A percentile compares a stretch with the other conserved stretches of the same genome.
Conservation (phyloP, 2,113 vertebrate species). For the Dipodomys spectabilis region DNA sequence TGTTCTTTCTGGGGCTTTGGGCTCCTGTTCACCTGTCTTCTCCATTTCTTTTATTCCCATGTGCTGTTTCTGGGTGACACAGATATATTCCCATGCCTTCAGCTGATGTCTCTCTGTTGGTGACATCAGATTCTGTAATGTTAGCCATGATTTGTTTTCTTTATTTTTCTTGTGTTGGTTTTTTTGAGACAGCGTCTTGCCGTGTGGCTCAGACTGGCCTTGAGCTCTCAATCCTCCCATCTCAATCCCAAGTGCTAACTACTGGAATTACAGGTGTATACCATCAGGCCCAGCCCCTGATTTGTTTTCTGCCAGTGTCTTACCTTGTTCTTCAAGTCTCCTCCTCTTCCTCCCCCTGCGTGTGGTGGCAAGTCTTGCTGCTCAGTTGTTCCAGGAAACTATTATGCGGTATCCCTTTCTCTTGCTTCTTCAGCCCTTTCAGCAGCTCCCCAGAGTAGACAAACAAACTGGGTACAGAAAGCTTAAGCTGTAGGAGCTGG, state of each 20-base stretch:
- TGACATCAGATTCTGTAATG: background rate
- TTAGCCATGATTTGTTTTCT: conserved; percentile 13
- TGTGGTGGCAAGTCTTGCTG: too few relatives aligned
- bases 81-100: background rate
- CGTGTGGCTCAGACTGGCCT: too few relatives aligned
- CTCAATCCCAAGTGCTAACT: too few relatives aligned
- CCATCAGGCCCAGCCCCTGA: too few relatives aligned
- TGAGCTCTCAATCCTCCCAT: too few relatives aligned
- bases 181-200: too few relatives aligned
- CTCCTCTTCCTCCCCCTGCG: background rate
- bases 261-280: too few relatives aligned
- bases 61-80: background rate
- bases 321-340: background rate
- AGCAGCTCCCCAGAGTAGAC: background rate
- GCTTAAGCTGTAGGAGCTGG: background rate
- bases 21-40: background rate
- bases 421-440: background rate
- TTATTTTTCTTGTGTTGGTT: background rate
- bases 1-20: background rate
- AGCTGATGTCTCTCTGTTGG: background rate
- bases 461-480: background rate
- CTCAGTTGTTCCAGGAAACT: background rate
- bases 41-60: background rate
- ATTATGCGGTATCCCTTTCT: background rate
- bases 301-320: background rate